phyloP scores from a whole-genome alignment of 2,797 vertebrate species.

The Pyrrhura leucotis region DNA sequence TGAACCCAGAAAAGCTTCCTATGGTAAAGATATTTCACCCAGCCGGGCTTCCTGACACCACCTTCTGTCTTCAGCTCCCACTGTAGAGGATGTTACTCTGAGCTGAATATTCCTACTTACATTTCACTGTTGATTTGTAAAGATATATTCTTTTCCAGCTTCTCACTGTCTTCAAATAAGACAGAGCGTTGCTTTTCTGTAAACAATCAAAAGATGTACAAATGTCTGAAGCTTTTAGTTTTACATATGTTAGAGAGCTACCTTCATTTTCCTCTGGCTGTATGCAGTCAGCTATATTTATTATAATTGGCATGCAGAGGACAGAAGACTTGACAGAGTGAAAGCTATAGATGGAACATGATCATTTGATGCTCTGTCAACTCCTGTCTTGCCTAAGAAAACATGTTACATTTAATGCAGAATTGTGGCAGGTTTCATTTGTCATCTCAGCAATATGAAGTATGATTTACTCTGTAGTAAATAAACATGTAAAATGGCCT shows the following conservation, averaged over 20 bases:
- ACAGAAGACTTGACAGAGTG: slow-evolving; percentile 58
- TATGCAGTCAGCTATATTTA: slow-evolving; percentile 26
- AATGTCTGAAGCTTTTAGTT: not conserved
- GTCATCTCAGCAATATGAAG: not conserved
- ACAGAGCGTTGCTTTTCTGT: not conserved
- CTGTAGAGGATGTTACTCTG: not conserved
- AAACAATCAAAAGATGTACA: not conserved
- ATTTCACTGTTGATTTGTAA: not conserved
- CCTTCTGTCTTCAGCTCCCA: not conserved
- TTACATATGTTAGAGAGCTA: not conserved
- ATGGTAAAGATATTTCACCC: not conserved
- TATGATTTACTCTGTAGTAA: not conserved
- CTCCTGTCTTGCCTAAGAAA: slow-evolving; percentile 47
- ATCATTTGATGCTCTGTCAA: slow-evolving; percentile 64
- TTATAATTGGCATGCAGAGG: slow-evolving; percentile 40
- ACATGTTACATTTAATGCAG: slow-evolving; percentile 36
- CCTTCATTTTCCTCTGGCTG: not conserved
- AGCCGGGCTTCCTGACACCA: not conserved
- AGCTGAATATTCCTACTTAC: not conserved
- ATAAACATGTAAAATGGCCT: slow-evolving; percentile 1
- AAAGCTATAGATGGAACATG: slow-evolving; percentile 48
- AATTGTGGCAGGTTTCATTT: slow-evolving; percentile 41
- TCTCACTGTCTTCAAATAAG: not conserved
- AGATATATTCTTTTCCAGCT: not conserved
- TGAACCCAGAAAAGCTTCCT: not conserved